These are phyloP conservation scores for Scaeva pyrastri DNA, from an alignment of 2,888 invertebrate species.

Conservation along the genomic window DNA sequence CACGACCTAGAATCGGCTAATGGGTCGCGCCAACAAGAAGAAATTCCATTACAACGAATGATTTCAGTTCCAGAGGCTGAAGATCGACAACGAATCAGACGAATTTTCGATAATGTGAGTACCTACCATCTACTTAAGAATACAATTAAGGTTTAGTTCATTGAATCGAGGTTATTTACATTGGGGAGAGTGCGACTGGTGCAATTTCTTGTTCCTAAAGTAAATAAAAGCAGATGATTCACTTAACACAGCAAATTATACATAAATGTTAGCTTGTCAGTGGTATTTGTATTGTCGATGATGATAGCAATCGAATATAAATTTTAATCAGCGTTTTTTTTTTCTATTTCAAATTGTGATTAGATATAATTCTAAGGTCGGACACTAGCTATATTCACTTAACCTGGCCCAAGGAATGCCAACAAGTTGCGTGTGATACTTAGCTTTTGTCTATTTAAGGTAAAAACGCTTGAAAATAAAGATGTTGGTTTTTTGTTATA, in stretches of 20 bases:
- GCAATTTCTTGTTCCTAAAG: too few relatives aligned
- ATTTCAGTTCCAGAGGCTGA: conserved; percentile 78
- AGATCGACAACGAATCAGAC: conserved; percentile 79
- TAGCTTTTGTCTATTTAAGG: conserved; percentile 43
- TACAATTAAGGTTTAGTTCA: background rate
- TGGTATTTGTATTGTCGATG: conserved; percentile 1
- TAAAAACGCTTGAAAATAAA: conserved; percentile 6
- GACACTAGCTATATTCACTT: conserved; percentile 11
- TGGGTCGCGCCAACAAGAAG: conserved; percentile 63
- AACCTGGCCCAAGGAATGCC: conserved; percentile 26
- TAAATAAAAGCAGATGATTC: conserved; percentile 42
- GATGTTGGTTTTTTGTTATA: background rate
- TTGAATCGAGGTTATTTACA: background rate
- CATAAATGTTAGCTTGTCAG: background rate
- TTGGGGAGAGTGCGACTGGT: too few relatives aligned
- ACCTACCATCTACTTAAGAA: background rate
- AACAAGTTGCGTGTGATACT: conserved; percentile 8
- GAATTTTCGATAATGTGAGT: conserved; percentile 81
- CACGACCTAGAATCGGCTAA: conserved; percentile 56
- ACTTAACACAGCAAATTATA: background rate
- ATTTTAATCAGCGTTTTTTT: conserved; percentile 18
- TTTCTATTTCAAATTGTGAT: conserved; percentile 27
- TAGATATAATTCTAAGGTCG: conserved; percentile 35
- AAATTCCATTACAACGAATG: conserved; percentile 69
- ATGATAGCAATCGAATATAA: background rate